Evolutionary conservation across 2,888 invertebrate species (phyloP).

Genomic region (Parnassius orleans): DNA sequence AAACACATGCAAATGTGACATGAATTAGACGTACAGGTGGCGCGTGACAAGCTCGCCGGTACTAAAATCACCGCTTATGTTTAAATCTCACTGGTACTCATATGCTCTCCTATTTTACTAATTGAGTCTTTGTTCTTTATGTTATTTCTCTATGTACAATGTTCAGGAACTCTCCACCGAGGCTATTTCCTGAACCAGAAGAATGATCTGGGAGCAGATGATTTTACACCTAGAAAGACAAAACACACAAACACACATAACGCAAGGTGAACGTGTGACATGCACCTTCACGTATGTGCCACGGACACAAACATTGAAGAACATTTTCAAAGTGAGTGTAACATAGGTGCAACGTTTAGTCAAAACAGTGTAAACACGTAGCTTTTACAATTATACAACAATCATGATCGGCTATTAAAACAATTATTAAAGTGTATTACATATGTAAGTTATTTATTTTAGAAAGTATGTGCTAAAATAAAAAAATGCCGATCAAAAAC

Average conservation of each 20-base stretch:
- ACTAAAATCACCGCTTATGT: conserved; percentile 77
- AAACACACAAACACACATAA: conserved; percentile 71
- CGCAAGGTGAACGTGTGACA: conserved; percentile 60
- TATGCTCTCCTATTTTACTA: conserved; percentile 72
- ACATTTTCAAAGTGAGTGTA: conserved; percentile 5
- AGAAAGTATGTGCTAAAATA: not conserved
- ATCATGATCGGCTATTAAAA: conserved; percentile 1
- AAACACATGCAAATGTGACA: conserved; percentile 56
- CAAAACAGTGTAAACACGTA: conserved; percentile 13
- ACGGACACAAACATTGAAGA: conserved; percentile 10
- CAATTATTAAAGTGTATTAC: not conserved
- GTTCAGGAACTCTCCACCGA: conserved; percentile 71
- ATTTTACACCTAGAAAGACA: conserved; percentile 79
- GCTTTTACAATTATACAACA: conserved; percentile 5
- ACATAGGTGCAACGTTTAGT: conserved; percentile 15
- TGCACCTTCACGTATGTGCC: conserved; percentile 44
- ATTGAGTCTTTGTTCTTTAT: conserved; percentile 79
- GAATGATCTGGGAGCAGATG: conserved; percentile 80
- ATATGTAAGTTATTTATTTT: not conserved
- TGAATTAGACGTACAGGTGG: conserved; percentile 71
- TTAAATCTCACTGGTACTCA: conserved; percentile 80
- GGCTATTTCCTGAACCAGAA: conserved; percentile 81
- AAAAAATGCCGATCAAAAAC: conserved; percentile 3
- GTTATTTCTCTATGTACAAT: conserved; percentile 69
- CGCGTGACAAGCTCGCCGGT: conserved; percentile 72